Evolutionary conservation across 2,113 vertebrate species (phyloP).

Genomic region (Polypterus bichir): DNA sequence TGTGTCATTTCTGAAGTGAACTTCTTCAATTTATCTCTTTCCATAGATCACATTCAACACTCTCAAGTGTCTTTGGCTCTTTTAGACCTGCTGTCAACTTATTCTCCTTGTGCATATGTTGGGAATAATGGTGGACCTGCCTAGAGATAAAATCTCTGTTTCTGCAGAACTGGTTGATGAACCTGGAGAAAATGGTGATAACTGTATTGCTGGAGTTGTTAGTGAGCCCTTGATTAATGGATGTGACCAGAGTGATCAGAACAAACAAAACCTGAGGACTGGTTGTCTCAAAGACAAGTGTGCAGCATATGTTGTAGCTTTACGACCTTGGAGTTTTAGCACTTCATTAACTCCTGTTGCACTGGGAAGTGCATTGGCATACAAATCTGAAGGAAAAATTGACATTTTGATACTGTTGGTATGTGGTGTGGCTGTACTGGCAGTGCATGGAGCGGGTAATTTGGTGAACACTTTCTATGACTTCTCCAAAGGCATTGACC

Average conservation of each 20-base stretch:
- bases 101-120: no score
- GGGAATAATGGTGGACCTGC: no score
- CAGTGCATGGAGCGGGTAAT: constrained; percentile 90
- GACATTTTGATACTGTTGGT: constrained; percentile 71
- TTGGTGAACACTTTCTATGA: constrained; percentile 98
- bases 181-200: no score
- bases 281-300: constrained; percentile 64
- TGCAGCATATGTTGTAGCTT: constrained; percentile 78
- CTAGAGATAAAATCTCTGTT: no score
- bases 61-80: no score
- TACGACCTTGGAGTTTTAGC: constrained; percentile 94
- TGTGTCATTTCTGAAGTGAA: no score
- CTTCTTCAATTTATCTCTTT: no score
- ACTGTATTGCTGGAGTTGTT: constrained; percentile 23
- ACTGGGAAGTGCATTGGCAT: constrained; percentile 81
- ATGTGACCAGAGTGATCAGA: constrained; percentile 7
- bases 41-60: no score
- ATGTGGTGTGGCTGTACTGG: constrained; percentile 74
- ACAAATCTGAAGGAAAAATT: constrained; percentile 70
- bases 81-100: no score
- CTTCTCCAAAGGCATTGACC: constrained; percentile 95
- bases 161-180: no score
- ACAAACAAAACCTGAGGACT: constrained; percentile 34
- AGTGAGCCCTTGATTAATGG: constrained; percentile 23
- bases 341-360: constrained; percentile 86